Evolutionary conservation across 2,113 vertebrate species (phyloP).

Genomic region (Otolemur garnettii): DNA sequence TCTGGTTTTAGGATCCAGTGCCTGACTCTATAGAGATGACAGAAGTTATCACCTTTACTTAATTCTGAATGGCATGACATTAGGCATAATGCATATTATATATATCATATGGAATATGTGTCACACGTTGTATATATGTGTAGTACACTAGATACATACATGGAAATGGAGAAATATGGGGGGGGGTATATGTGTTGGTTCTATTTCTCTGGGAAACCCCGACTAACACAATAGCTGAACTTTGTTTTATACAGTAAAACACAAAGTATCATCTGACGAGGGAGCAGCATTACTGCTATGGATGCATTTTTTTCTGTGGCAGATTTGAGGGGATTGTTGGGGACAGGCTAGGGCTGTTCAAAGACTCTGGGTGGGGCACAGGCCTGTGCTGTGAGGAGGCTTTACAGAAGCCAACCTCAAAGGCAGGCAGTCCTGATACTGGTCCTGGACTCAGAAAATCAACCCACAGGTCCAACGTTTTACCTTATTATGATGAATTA

Average conservation of each 20-base stretch:
- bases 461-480: not conserved
- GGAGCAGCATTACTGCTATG: no score
- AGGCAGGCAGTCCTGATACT: not conserved
- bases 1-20: not conserved
- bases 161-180: no score
- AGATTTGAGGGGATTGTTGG: not conserved
- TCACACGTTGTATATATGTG: no score
- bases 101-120: not conserved
- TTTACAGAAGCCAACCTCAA: not conserved
- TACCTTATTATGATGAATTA: not conserved
- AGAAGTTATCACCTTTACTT: not conserved
- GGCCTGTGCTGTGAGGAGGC: rapidly evolving
- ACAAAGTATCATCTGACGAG: not conserved
- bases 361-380: not conserved
- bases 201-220: not conserved
- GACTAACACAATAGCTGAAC: not conserved
- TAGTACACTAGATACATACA: no score
- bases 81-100: not conserved
- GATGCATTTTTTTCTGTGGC: not conserved
- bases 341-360: not conserved
- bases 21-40: not conserved
- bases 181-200: not conserved
- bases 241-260: not conserved
- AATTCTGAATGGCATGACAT: not conserved
- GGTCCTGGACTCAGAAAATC: not conserved